Percentiles rank a stretch among this genome's conserved stretches.
Evolutionary conservation across 2,888 invertebrate species (phyloP).

Genomic region (Xestia rhomboidea): DNA sequence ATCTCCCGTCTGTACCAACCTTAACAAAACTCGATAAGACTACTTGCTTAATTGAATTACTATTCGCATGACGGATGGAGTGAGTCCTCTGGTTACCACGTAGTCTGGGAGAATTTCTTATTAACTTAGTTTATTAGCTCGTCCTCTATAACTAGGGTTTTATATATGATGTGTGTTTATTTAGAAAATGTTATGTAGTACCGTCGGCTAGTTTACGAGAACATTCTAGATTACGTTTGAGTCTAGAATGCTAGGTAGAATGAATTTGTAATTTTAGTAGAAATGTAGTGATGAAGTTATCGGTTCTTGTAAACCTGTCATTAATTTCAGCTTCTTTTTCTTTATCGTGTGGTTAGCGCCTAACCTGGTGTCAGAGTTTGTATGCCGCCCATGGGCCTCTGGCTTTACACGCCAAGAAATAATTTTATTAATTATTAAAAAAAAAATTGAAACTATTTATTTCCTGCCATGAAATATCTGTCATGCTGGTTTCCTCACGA

Average conservation of each 20-base stretch:
- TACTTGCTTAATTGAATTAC: constrained; percentile 59
- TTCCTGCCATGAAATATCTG: too few relatives aligned
- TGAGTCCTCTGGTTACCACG: constrained; percentile 37
- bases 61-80: constrained; percentile 49
- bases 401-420: too few relatives aligned
- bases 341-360: too few relatives aligned
- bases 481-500: too few relatives aligned
- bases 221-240: background rate
- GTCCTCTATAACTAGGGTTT: constrained; percentile 12
- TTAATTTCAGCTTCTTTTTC: background rate
- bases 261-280: too few relatives aligned
- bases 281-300: background rate
- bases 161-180: background rate
- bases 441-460: too few relatives aligned
- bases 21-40: constrained; percentile 37
- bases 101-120: constrained; percentile 33
- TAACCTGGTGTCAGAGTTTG: too few relatives aligned
- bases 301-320: background rate
- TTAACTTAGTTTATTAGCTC: constrained; percentile 51
- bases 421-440: too few relatives aligned
- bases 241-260: background rate
- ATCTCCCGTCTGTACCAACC: constrained; percentile 7
- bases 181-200: background rate
- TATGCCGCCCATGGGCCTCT: too few relatives aligned
- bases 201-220: too few relatives aligned